Percentiles rank a stretch among this genome's conserved stretches.
These are phyloP conservation scores for Phylloscopus trochiloides DNA, from an alignment of 2,113 vertebrate species.

Conservation along the genomic window DNA sequence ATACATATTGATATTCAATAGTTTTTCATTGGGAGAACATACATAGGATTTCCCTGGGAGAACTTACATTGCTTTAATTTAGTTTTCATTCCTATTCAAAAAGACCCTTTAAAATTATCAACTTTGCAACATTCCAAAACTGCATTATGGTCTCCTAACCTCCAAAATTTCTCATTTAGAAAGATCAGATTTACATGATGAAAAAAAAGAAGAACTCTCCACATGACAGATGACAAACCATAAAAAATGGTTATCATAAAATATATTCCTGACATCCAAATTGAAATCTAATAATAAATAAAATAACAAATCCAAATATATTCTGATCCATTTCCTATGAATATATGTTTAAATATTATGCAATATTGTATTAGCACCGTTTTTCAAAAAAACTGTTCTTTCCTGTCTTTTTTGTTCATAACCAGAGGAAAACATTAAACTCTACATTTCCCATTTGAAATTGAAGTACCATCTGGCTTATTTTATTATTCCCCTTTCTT, in stretches of 20 bases:
- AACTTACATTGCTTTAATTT: background rate
- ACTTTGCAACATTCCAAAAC: background rate
- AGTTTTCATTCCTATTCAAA: slow-evolving; percentile 5
- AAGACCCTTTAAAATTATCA: background rate
- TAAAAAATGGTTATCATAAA: slow-evolving; percentile 40
- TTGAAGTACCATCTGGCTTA: background rate
- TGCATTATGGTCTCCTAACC: background rate
- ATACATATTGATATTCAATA: background rate
- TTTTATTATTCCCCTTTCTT: background rate
- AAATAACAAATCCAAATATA: background rate
- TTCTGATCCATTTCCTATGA: background rate
- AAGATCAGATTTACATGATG: background rate
- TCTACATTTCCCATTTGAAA: background rate
- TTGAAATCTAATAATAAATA: slow-evolving; percentile 26
- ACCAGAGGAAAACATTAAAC: background rate
- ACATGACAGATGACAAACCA: background rate
- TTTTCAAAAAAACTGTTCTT: background rate
- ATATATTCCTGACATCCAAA: background rate
- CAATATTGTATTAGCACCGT: background rate
- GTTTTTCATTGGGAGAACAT: background rate
- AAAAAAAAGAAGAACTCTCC: background rate
- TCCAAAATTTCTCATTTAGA: slow-evolving; percentile 28
- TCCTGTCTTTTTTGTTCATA: background rate
- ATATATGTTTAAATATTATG: background rate
- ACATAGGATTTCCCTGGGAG: background rate